Evolutionary conservation across 1,140 invertebrate genomes (phyloP).

Genomic region (Drosophila ercepeae): DNA sequence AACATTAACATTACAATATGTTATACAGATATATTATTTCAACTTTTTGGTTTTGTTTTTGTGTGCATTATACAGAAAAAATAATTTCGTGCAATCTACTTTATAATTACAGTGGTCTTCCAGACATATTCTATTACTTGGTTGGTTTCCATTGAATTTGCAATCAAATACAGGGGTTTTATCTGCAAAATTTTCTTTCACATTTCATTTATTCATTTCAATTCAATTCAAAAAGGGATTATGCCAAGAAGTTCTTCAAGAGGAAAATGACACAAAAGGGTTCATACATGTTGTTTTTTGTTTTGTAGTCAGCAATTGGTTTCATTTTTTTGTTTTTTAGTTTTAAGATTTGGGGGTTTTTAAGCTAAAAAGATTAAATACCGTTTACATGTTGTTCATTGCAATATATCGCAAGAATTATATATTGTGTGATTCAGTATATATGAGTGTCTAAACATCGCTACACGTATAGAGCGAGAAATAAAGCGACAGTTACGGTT

Average conservation of each 20-base stretch:
- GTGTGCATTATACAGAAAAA: slow-evolving; percentile 62
- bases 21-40: slow-evolving; percentile 30
- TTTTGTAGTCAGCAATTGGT: slow-evolving; percentile 64
- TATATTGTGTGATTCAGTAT: slow-evolving; percentile 45
- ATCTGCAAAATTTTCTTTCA: slow-evolving; percentile 49
- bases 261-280: slow-evolving; percentile 49
- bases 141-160: not conserved
- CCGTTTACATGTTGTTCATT: slow-evolving; percentile 65
- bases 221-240: slow-evolving; percentile 67
- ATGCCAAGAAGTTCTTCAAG: slow-evolving; percentile 42
- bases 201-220: slow-evolving; percentile 68
- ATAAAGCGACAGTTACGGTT: slow-evolving; percentile 51
- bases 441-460: slow-evolving; percentile 67
- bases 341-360: slow-evolving; percentile 25
- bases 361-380: slow-evolving; percentile 73
- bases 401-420: slow-evolving; percentile 65
- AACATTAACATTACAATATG: slow-evolving; percentile 33
- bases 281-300: slow-evolving; percentile 44
- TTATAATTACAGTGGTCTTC: slow-evolving; percentile 28
- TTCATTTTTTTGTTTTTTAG: slow-evolving; percentile 30
- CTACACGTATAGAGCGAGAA: slow-evolving; percentile 75
- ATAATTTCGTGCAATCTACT: slow-evolving; percentile 60
- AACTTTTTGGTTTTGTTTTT: slow-evolving; percentile 16
- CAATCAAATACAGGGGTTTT: slow-evolving; percentile 57
- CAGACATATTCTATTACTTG: slow-evolving; percentile 21